phyloP scores from a whole-genome alignment of 1,140 invertebrate species.

The Homalodisca vitripennis region DNA sequence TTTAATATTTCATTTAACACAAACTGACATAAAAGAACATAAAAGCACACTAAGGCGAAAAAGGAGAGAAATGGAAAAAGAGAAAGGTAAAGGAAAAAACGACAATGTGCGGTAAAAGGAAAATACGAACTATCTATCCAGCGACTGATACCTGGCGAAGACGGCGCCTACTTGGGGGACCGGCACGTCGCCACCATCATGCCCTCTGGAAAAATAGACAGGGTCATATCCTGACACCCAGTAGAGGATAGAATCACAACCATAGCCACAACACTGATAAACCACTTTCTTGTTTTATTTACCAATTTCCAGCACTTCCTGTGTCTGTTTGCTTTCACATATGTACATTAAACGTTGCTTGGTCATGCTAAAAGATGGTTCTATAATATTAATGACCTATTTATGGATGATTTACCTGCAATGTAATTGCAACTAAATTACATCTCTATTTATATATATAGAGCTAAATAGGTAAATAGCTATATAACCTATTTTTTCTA shows the following conservation, averaged over 20 bases:
- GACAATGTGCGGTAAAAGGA: constrained; percentile 28
- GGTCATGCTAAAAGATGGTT: too few relatives aligned
- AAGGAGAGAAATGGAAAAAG: constrained; percentile 15
- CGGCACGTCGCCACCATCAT: neutral
- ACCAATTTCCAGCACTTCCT: too few relatives aligned
- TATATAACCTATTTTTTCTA: too few relatives aligned
- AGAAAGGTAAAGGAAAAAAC: constrained; percentile 25
- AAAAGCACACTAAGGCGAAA: neutral
- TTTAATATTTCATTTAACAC: too few relatives aligned
- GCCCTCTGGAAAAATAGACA: constrained; percentile 3
- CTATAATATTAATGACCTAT: too few relatives aligned
- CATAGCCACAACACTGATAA: neutral
- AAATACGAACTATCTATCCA: constrained; percentile 25
- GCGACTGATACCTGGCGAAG: constrained; percentile 9
- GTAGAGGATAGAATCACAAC: neutral
- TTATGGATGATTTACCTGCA: too few relatives aligned
- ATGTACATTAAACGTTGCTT: too few relatives aligned
- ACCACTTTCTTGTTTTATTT: constrained; percentile 8
- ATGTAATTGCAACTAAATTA: too few relatives aligned
- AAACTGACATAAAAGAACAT: too few relatives aligned
- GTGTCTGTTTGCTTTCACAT: too few relatives aligned
- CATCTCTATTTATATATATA: too few relatives aligned
- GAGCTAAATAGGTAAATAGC: too few relatives aligned
- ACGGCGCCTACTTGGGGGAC: neutral
- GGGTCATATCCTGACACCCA: neutral